Evolutionary conservation across 2,797 vertebrate species (phyloP).

Genomic region (Galagoides demidoff): DNA sequence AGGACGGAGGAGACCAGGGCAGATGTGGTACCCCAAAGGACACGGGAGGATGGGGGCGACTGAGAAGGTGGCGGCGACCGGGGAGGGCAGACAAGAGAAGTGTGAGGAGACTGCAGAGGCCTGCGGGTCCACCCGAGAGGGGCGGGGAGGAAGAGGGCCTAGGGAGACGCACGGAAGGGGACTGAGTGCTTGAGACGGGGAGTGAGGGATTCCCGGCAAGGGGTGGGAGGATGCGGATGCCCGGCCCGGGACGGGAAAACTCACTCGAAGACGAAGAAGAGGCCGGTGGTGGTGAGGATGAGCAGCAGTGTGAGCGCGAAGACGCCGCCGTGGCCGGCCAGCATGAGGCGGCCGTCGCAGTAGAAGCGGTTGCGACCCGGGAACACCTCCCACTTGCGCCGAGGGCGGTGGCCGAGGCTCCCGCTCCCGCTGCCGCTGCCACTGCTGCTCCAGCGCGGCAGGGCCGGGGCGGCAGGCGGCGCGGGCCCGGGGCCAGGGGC

Average conservation of each 20-base stretch:
- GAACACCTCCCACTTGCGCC: constrained; percentile 96
- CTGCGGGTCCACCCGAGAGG: neutral
- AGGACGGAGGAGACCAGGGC: neutral
- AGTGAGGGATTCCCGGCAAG: neutral
- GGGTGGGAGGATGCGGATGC: neutral
- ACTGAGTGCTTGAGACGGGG: neutral
- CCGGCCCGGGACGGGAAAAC: constrained; percentile 73
- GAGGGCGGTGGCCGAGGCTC: constrained; percentile 78
- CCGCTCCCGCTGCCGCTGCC: constrained; percentile 67
- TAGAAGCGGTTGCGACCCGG: constrained; percentile 95
- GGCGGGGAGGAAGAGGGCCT: neutral
- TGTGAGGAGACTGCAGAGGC: neutral
- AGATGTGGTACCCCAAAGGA: neutral
- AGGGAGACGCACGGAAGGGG: neutral
- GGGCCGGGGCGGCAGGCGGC: constrained; percentile 77
- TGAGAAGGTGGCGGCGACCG: neutral
- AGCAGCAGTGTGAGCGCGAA: constrained; percentile 95
- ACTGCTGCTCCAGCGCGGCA: constrained; percentile 71
- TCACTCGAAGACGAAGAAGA: constrained; percentile 98
- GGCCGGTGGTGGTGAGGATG: constrained; percentile 94
- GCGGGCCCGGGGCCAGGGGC: constrained; percentile 55
- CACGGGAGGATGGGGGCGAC: neutral
- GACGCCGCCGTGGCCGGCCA: constrained; percentile 94
- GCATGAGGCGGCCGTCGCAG: constrained; percentile 95
- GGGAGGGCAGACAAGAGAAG: neutral